A percentile compares a stretch with the other conserved stretches of the same genome.
These are phyloP conservation scores for sheep (Ovis aries) DNA, from an alignment of 2,113 vertebrate species.

Conservation along the genomic window DNA sequence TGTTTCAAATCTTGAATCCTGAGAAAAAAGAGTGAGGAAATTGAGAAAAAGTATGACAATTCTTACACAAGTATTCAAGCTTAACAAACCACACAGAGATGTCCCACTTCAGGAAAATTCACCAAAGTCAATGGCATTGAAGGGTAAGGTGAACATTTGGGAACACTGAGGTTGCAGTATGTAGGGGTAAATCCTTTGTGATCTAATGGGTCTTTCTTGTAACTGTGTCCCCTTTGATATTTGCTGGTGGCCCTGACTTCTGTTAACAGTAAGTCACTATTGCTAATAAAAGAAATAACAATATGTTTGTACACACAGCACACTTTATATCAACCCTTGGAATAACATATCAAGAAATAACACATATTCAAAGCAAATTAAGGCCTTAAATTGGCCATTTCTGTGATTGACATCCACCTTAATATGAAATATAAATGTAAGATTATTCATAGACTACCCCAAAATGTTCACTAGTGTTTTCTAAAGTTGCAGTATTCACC, in stretches of 20 bases:
- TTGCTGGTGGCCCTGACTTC: background rate
- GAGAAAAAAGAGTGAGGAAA: background rate
- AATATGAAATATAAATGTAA: background rate
- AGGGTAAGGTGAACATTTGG: accelerated
- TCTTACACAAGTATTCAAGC: background rate
- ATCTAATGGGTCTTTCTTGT: background rate
- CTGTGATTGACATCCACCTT: background rate
- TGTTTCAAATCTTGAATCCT: background rate
- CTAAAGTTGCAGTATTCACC: background rate
- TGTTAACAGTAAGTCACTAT: background rate
- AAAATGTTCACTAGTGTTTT: no score
- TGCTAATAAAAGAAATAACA: background rate
- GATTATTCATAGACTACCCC: background rate
- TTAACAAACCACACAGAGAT: background rate
- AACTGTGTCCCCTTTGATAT: background rate
- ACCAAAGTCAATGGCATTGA: accelerated
- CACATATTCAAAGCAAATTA: background rate
- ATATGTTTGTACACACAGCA: no score
- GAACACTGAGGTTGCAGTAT: accelerated
- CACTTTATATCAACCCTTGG: background rate
- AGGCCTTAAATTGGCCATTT: background rate
- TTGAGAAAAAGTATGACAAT: accelerated
- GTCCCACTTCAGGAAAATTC: background rate
- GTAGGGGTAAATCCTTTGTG: accelerated
- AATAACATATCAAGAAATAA: no score